phyloP scores from a whole-genome alignment of 2,797 vertebrate species.

The Trichosurus vulpecula region DNA sequence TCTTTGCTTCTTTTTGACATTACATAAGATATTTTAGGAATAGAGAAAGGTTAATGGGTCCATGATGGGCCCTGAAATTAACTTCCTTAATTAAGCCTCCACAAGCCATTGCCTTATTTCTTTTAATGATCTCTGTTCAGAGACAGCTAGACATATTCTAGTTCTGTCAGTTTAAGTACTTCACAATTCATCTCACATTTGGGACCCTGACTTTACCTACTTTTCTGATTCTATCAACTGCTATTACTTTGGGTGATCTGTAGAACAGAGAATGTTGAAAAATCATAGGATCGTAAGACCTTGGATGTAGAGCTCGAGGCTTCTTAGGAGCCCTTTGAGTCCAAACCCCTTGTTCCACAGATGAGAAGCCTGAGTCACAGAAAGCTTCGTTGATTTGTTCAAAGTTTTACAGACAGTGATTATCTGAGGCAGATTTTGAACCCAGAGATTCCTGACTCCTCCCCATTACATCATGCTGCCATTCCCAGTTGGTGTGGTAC shows the following conservation, averaged over 20 bases:
- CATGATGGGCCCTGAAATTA: conserved; percentile 71
- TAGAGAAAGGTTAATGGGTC: conserved; percentile 78
- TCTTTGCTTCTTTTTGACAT: conserved; percentile 73
- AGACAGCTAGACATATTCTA: conserved; percentile 42
- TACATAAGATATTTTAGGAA: conserved; percentile 82
- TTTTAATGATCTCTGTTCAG: conserved; percentile 73
- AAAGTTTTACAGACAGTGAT: neutral
- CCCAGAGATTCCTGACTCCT: neutral
- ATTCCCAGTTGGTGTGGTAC: neutral
- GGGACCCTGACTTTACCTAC: neutral
- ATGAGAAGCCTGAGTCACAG: neutral
- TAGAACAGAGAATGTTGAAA: neutral
- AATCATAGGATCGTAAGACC: neutral
- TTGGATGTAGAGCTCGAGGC: neutral
- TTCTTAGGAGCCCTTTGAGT: neutral
- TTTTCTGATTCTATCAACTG: neutral
- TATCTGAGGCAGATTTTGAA: neutral
- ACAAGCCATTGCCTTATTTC: conserved; percentile 74
- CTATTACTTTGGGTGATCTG: neutral
- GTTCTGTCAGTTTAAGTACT: conserved; percentile 22
- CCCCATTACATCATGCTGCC: neutral
- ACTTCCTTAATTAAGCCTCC: conserved; percentile 77
- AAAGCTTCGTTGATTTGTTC: neutral
- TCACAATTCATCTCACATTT: neutral
- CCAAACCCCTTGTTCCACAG: neutral